Base-by-base conservation (phyloP, 2,888 invertebrate species). In the Pheosia tremula region DNA sequence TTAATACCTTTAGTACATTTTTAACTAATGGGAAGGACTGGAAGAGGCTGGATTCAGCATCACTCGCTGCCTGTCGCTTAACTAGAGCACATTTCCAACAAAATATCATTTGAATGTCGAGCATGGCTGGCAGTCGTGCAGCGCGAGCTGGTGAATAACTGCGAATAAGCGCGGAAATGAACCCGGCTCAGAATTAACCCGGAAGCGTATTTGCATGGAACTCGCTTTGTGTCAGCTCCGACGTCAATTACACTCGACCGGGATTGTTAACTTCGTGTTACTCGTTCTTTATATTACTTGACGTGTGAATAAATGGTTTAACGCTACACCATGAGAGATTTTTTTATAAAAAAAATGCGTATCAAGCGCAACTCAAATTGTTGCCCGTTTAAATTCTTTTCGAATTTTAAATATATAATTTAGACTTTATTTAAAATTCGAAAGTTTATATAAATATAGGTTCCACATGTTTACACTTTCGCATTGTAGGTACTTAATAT, bases 191-290 rank as follows among this genome's bases (percentile, higher is more conserved):
- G 60, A 60, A 63, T 60, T 57, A 63, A 58, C 55, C 62, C 61
- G 62, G 62, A 59, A 59, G 54, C 57, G 59, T 59, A 63, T 63
- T 60, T 57, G 49, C 57, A 55, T 55, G 39, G 62, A 53, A 37
- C 59, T 24, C 45, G 57, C 49, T 58, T 54, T 47, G 55, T 61
- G 58, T 49, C 61, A 38, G 52, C 39, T 13, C 39, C 6, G 59
- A 59, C 59, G 53, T 47, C 57, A 59, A 63, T 63, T 56, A 63
- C 59, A 54, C 39, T 7, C 11, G 54, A 45, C 55, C 37, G 43
- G 52, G 54, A 54, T 59, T 49, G 47, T 59, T 47, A 55, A 38
- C 53, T 53, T 47, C 47, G 5, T 47, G 47, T 47, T 43, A 43
- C 13, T 49, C 3, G 24, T 49, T 49, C 24, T 50, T 50, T 50